A percentile compares a stretch with the other conserved stretches of the same genome.
These are phyloP conservation scores for Habropoda laboriosa DNA, from an alignment of 1,140 invertebrate genomes.

Conservation along the genomic window DNA sequence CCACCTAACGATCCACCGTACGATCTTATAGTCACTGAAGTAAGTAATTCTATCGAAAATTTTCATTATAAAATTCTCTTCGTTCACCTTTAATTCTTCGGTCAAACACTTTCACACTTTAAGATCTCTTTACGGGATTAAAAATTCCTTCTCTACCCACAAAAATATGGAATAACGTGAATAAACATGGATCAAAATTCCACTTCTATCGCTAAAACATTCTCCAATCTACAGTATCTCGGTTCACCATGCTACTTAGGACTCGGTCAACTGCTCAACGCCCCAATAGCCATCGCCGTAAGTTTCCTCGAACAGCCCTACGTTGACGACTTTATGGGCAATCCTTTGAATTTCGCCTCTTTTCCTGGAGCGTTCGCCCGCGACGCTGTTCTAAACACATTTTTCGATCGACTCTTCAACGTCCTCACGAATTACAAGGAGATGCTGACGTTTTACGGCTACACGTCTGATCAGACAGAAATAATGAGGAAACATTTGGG, in stretches of 20 bases:
- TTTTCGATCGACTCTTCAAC: slow-evolving; percentile 84
- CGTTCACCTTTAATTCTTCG: too few species aligned
- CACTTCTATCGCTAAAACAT: too few species aligned
- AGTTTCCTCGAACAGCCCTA: slow-evolving; percentile 83
- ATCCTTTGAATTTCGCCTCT: slow-evolving; percentile 83
- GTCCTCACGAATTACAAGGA: slow-evolving; percentile 54
- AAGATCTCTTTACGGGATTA: too few species aligned
- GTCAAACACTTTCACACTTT: too few species aligned
- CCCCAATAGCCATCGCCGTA: slow-evolving; percentile 83
- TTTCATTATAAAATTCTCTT: not conserved
- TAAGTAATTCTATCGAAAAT: slow-evolving; percentile 28
- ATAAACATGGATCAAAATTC: too few species aligned
- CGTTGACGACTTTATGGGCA: slow-evolving; percentile 84
- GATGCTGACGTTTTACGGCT: slow-evolving; percentile 60
- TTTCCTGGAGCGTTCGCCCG: slow-evolving; percentile 84
- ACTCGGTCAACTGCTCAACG: slow-evolving; percentile 82
- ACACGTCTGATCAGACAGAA: slow-evolving; percentile 64
- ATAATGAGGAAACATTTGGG: slow-evolving; percentile 77
- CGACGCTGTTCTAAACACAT: slow-evolving; percentile 82
- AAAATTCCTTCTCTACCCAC: too few species aligned
- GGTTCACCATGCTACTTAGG: slow-evolving; percentile 80
- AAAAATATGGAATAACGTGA: too few species aligned
- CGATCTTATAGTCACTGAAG: slow-evolving; percentile 68
- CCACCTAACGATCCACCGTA: slow-evolving; percentile 69
- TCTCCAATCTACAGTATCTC: too few species aligned